These are phyloP conservation scores for Sandelia bainsii DNA, from an alignment of 2,797 vertebrate genomes.

Conservation along the genomic window DNA sequence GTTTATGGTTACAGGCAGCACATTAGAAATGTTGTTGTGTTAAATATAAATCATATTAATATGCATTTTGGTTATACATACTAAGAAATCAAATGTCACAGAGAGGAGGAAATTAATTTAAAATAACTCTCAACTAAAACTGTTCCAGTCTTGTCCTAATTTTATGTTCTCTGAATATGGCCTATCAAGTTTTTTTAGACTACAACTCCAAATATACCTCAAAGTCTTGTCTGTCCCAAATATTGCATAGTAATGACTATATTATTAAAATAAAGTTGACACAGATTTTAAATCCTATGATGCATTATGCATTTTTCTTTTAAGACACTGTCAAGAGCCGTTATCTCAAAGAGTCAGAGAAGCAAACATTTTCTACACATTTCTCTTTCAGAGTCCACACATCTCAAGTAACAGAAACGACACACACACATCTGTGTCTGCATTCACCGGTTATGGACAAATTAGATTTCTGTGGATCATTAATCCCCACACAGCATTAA, in stretches of 20 bases:
- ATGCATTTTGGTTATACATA: neutral
- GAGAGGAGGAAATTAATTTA: conserved; percentile 1
- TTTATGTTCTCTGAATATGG: neutral
- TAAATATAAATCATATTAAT: conserved; percentile 1
- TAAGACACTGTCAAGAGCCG: conserved; percentile 32
- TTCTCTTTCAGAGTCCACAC: conserved; percentile 16
- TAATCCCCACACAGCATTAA: conserved; percentile 46
- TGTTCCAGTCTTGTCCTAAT: neutral
- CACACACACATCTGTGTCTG: conserved; percentile 9
- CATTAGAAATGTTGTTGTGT: neutral
- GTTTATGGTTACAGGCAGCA: neutral
- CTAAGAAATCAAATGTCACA: conserved; percentile 7
- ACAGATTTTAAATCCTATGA: conserved; percentile 27
- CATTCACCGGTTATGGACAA: conserved; percentile 10
- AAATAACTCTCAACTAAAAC: conserved; percentile 1
- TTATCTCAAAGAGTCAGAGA: conserved; percentile 21
- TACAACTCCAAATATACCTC: conserved; percentile 47
- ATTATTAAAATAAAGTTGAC: conserved; percentile 49
- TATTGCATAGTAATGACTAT: conserved; percentile 10
- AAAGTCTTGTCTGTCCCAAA: conserved; percentile 20
- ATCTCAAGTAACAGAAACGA: conserved; percentile 9
- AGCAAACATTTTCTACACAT: conserved; percentile 28
- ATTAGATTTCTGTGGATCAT: conserved; percentile 45
- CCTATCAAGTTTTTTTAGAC: conserved; percentile 22
- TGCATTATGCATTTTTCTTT: conserved; percentile 41